These are phyloP conservation scores for Torymus aiolomorphi DNA, from an alignment of 2,888 invertebrate species.

Conservation along the genomic window DNA sequence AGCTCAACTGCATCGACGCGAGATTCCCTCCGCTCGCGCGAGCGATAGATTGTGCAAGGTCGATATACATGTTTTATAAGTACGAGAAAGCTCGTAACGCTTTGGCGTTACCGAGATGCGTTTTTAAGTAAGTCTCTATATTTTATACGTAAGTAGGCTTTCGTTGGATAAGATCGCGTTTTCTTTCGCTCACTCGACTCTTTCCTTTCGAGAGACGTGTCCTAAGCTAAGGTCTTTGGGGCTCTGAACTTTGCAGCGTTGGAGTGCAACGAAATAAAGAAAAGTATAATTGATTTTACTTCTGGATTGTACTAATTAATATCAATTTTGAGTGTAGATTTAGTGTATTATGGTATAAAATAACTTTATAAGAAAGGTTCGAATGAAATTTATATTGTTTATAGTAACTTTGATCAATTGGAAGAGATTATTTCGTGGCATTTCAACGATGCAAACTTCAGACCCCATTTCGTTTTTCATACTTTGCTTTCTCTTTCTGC, in stretches of 20 bases:
- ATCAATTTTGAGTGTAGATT: too few species aligned
- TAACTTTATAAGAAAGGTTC: too few species aligned
- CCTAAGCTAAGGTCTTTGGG: slow-evolving; percentile 39
- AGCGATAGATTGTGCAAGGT: slow-evolving; percentile 35
- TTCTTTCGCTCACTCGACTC: slow-evolving; percentile 39
- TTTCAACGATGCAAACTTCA: too few species aligned
- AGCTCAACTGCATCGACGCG: not conserved
- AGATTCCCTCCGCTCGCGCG: slow-evolving; percentile 16
- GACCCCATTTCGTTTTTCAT: not conserved
- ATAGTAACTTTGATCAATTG: too few species aligned
- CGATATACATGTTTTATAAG: slow-evolving; percentile 53
- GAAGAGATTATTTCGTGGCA: too few species aligned
- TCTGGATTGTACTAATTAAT: not conserved
- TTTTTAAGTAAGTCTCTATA: slow-evolving; percentile 38
- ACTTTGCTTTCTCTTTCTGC: slow-evolving; percentile 51
- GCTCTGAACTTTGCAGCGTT: too few species aligned
- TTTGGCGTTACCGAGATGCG: slow-evolving; percentile 45
- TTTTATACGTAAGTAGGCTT: slow-evolving; percentile 50
- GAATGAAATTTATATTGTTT: too few species aligned
- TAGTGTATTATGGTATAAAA: too few species aligned
- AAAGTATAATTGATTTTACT: not conserved
- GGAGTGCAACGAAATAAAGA: too few species aligned
- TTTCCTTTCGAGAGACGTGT: slow-evolving; percentile 53
- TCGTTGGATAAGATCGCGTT: slow-evolving; percentile 54
- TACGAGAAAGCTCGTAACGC: slow-evolving; percentile 55